Conservation (phyloP, 2,113 vertebrate species). For the Redunca redunca region DNA sequence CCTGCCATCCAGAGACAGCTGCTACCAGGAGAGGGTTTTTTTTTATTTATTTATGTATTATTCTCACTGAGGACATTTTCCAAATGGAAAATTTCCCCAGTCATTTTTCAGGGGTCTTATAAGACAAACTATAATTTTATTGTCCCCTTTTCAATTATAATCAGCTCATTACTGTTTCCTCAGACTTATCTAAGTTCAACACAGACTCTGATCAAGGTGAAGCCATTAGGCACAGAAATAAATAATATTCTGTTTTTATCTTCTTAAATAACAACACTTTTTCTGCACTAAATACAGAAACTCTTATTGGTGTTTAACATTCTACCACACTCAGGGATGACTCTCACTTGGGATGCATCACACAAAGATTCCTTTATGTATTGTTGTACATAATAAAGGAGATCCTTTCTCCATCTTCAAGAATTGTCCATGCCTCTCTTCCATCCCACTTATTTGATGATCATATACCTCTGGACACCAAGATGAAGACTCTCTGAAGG, state of each 20-base stretch:
- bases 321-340: neutral
- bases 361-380: neutral
- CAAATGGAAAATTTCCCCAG: neutral
- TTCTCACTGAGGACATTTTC: neutral
- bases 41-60: neutral
- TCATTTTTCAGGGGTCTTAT: neutral
- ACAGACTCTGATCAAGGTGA: neutral
- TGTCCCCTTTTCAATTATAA: neutral
- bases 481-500: neutral
- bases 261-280: neutral
- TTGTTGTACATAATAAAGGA: neutral
- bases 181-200: neutral
- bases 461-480: neutral
- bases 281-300: neutral
- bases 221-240: neutral
- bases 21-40: neutral
- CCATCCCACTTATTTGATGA: neutral
- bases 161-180: neutral
- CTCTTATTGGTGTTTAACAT: neutral
- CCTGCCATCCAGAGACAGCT: neutral
- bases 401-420: neutral
- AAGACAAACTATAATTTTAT: neutral
- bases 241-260: neutral
- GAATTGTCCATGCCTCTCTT: neutral
- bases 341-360: neutral